Evolutionary conservation across 2,888 invertebrate genomes (phyloP), one percentile per base, ranked within the genome.

Genomic region (Odontocerum albicorne): DNA sequence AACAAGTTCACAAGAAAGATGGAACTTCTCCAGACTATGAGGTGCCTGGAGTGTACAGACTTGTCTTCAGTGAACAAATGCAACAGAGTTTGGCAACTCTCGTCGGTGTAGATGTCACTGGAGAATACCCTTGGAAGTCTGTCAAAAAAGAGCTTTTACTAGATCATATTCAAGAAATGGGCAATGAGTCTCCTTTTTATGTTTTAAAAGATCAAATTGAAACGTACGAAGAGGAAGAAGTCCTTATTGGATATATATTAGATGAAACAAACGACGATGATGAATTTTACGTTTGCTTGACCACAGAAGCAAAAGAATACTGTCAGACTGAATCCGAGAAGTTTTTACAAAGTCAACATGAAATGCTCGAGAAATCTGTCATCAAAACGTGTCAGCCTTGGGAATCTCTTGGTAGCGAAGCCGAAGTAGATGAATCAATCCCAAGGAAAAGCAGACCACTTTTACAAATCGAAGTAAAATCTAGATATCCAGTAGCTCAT

Each of bases 121-220:
- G 84, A 13, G 89, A 90, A 66, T 83, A 81, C 64, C 89, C 90
- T 0, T 90, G 89, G 89, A 85, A 84, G 57, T 75, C 74, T 56
- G 72, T 89, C 0, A 72, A 72, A 15, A 88, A 82, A 67, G 77
- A 80, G 22, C 72, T 79, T 38, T 71, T 90, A 1, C 73, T 81
- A 44, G 86, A 88, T 63, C 75, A 79, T 47, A 74, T 90, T 42
- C 82, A 84, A 2, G 60, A 79, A 0, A 75, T 82, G 36, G 79
- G 79, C 12, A 81, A 80, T 58, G 59, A 72, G 1, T 77, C 79
- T 0, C 78, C 80, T 52, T 72, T 78, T 21, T 71, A 67, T 16
- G 62, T 67, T 1, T 52, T 81, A 4, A 70, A 67, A 55, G 68
- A 72, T 12, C 65, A 71, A 13, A 66, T 83, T 45, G 69, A 72